These are phyloP conservation scores for Thecocarcelia acutangulata DNA, from an alignment of 2,888 invertebrate species.

Conservation along the genomic window DNA sequence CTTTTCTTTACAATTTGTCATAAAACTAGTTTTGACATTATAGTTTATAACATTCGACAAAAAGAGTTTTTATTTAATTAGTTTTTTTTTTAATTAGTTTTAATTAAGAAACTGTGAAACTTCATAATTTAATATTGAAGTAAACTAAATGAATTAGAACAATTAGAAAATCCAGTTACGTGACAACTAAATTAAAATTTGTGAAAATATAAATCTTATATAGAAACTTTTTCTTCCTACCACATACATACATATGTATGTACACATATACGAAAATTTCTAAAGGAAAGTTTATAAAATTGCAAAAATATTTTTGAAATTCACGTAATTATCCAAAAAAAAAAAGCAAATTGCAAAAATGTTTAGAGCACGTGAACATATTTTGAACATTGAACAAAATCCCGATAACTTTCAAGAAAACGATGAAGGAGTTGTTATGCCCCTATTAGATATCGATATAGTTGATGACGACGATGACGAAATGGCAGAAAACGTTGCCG, in stretches of 20 bases:
- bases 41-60: slow-evolving; percentile 71
- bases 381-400: slow-evolving; percentile 57
- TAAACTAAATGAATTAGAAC: slow-evolving; percentile 52
- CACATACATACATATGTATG: too few relatives aligned
- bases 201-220: slow-evolving; percentile 21
- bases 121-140: slow-evolving; percentile 24
- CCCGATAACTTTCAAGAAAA: slow-evolving; percentile 71
- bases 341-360: slow-evolving; percentile 28
- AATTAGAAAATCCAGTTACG: slow-evolving; percentile 58
- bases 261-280: too few relatives aligned
- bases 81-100: slow-evolving; percentile 68
- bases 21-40: slow-evolving; percentile 66
- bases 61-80: slow-evolving; percentile 62
- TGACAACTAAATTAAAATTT: slow-evolving; percentile 37
- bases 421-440: slow-evolving; percentile 71
- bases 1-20: slow-evolving; percentile 21
- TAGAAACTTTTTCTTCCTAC: background rate
- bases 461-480: slow-evolving; percentile 69
- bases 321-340: slow-evolving; percentile 18
- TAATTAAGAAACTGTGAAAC: slow-evolving; percentile 29
- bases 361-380: slow-evolving; percentile 65
- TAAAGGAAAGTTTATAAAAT: slow-evolving; percentile 3
- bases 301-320: slow-evolving; percentile 50
- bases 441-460: slow-evolving; percentile 59
- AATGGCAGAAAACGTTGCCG: slow-evolving; percentile 49